Percentiles rank a stretch among this genome's conserved stretches.
Evolutionary conservation across 2,797 vertebrate genomes (phyloP).

Genomic region (Threskiornis aethiopicus): DNA sequence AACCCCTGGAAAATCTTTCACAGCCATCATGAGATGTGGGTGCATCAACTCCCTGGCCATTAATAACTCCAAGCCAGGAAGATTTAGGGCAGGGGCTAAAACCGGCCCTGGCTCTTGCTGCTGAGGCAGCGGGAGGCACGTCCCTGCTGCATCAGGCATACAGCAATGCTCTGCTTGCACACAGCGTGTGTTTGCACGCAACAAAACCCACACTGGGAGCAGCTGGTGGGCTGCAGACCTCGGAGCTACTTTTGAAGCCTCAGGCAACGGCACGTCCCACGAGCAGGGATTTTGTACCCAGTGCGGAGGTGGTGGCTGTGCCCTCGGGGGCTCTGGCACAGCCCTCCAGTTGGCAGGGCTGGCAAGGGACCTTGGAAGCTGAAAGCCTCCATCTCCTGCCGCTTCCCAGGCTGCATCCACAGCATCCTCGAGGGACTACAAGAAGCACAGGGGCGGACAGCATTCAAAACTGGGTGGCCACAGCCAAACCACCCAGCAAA

Average conservation of each 20-base stretch:
- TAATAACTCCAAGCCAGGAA: neutral
- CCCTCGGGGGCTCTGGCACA: neutral
- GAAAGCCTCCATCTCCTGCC: neutral
- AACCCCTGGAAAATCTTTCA: neutral
- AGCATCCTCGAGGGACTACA: accelerated
- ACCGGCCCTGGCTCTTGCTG: neutral
- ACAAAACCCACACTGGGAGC: accelerated
- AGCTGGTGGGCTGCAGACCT: neutral
- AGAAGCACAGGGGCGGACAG: neutral
- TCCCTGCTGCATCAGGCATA: accelerated
- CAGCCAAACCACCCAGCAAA: neutral
- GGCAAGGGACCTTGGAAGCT: neutral
- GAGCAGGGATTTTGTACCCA: neutral
- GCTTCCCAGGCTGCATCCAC: neutral
- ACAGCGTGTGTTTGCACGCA: accelerated
- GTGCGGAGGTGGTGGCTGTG: accelerated
- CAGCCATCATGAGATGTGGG: neutral
- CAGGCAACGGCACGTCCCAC: neutral
- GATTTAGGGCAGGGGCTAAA: neutral
- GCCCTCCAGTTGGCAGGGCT: neutral
- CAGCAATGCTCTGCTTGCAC: neutral
- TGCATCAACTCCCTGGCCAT: neutral
- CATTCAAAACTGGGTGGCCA: neutral
- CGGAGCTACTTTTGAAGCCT: neutral
- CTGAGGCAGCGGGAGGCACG: neutral